phyloP scores from a whole-genome alignment of 2,888 invertebrate species.

The Diplolepis rosae region DNA sequence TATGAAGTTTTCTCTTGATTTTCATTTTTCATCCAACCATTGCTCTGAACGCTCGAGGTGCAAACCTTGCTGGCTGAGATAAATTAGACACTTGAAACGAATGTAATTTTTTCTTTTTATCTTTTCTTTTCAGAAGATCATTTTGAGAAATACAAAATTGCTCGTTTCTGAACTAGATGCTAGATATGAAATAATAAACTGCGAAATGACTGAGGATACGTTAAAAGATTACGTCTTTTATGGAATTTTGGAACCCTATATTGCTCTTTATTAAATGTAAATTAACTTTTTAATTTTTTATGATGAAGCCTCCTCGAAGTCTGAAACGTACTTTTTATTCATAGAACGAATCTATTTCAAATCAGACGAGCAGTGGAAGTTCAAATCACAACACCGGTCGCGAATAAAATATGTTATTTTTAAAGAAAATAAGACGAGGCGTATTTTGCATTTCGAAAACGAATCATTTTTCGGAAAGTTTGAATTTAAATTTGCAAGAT shows the following conservation, averaged over 20 bases:
- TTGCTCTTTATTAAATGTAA: no score
- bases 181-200: neutral
- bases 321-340: neutral
- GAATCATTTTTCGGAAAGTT: no score
- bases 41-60: slow-evolving; percentile 4
- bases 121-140: neutral
- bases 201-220: neutral
- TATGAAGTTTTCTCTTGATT: slow-evolving; percentile 20
- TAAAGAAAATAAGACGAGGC: no score
- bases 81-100: slow-evolving; percentile 8
- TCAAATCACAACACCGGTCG: no score
- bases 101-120: neutral
- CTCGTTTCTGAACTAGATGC: neutral
- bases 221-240: neutral
- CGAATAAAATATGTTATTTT: no score
- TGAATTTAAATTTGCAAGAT: no score
- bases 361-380: no score
- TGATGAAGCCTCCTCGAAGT: neutral
- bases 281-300: no score
- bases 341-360: no score
- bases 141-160: neutral
- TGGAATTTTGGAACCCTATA: no score
- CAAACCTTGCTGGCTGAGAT: slow-evolving; percentile 2
- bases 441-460: no score
- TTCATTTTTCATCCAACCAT: slow-evolving; percentile 20